phyloP scores from a whole-genome alignment of 1,140 invertebrate genomes.

The Neodiprion lecontei region DNA sequence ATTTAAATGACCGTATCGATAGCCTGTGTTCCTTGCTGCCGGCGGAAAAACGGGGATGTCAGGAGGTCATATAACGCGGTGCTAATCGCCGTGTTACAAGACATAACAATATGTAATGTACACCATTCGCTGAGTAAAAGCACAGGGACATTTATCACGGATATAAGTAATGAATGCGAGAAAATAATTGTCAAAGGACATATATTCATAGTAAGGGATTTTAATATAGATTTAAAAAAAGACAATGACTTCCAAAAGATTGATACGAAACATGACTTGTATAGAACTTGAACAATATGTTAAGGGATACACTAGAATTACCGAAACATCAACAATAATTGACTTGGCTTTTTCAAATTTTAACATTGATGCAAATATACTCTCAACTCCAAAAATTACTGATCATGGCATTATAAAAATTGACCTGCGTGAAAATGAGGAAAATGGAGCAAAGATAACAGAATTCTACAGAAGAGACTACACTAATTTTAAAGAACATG shows the following conservation, averaged over 20 bases:
- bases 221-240: slow-evolving; percentile 22
- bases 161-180: slow-evolving; percentile 10
- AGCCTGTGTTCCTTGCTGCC: too few relatives aligned
- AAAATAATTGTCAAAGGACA: slow-evolving; percentile 2
- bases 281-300: slow-evolving; percentile 20
- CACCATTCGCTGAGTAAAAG: slow-evolving; percentile 19
- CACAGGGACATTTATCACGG: slow-evolving; percentile 5
- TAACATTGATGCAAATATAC: slow-evolving; percentile 12
- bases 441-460: background rate
- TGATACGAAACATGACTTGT: slow-evolving; percentile 8
- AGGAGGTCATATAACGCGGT: too few relatives aligned
- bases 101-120: slow-evolving; percentile 17
- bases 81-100: background rate
- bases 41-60: too few relatives aligned
- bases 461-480: slow-evolving; percentile 6
- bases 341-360: slow-evolving; percentile 23
- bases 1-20: too few relatives aligned
- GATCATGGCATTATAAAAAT: slow-evolving; percentile 17
- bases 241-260: slow-evolving; percentile 14
- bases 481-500: background rate
- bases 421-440: background rate
- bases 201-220: slow-evolving; percentile 17
- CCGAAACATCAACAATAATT: slow-evolving; percentile 21
- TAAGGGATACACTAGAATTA: slow-evolving; percentile 17
- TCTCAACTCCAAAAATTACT: slow-evolving; percentile 17